phyloP scores from a whole-genome alignment of 2,113 vertebrate species.

The Galeopterus variegatus region DNA sequence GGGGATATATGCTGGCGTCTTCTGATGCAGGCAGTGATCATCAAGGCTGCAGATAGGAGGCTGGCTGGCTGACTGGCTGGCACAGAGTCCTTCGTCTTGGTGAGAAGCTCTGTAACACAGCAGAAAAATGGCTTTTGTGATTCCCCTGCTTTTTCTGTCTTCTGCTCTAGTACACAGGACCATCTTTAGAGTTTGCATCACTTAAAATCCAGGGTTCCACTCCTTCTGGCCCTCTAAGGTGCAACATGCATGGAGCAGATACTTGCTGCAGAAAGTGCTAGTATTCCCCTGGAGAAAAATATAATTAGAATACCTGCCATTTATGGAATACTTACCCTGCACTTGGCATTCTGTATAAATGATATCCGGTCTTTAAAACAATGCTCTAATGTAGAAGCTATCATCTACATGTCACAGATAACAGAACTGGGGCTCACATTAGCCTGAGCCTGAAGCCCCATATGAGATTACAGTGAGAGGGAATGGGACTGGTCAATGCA shows the following conservation, averaged over 20 bases:
- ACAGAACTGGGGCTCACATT: too few species aligned
- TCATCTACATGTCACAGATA: too few species aligned
- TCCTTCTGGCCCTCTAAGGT: neutral
- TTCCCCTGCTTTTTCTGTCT: neutral
- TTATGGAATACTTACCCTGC: neutral
- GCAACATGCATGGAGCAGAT: neutral
- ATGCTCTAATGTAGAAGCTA: too few species aligned
- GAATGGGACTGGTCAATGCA: too few species aligned
- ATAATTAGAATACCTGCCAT: neutral
- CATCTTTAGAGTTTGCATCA: too few species aligned
- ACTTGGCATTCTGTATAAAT: neutral
- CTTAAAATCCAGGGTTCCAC: neutral
- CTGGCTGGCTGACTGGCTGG: neutral
- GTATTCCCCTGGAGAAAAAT: neutral
- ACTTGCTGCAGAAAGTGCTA: neutral
- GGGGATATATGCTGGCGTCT: neutral
- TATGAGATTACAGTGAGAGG: too few species aligned
- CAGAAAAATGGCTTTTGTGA: neutral
- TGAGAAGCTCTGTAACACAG: neutral
- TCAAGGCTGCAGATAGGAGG: neutral
- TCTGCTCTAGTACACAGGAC: neutral
- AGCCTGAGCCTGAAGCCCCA: too few species aligned
- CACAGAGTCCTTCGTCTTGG: neutral
- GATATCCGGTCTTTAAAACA: too few species aligned
- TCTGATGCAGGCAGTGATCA: neutral